Percentiles rank a stretch among this genome's conserved stretches.
Evolutionary conservation across 2,797 vertebrate genomes (phyloP).

Genomic region (Anniella stebbinsi): DNA sequence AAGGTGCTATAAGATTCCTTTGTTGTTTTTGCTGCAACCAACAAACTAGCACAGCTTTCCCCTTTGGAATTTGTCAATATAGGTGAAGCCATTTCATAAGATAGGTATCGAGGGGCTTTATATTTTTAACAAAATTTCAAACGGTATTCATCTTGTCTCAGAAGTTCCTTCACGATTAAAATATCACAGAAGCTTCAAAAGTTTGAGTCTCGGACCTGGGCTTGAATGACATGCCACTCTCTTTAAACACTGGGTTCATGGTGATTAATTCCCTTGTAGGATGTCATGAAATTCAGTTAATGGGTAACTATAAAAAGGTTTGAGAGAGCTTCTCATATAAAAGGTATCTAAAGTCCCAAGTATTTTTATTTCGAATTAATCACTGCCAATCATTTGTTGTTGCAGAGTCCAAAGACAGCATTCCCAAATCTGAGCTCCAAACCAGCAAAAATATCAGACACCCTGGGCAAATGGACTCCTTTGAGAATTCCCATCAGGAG

Average conservation of each 20-base stretch:
- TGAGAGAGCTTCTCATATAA: not conserved
- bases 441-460: conserved; percentile 78
- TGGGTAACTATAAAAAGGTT: conserved; percentile 28
- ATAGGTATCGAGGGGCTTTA: not conserved
- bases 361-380: conserved; percentile 21
- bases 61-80: not conserved
- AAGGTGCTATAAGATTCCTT: not conserved
- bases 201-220: not conserved
- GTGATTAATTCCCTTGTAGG: conserved; percentile 7
- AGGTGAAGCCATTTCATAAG: not conserved
- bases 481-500: conserved; percentile 85
- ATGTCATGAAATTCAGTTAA: conserved; percentile 12
- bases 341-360: not conserved
- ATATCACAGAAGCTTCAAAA: not conserved
- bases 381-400: conserved; percentile 40
- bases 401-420: conserved; percentile 54
- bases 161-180: conserved; percentile 41
- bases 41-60: not conserved
- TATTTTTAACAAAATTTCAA: conserved; percentile 20
- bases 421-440: conserved; percentile 38
- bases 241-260: not conserved
- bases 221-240: not conserved
- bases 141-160: conserved; percentile 11
- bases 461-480: conserved; percentile 79
- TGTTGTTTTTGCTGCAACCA: not conserved